Conservation (phyloP, 2,888 invertebrate genomes). For the Mongoloraphidia duomilia region DNA sequence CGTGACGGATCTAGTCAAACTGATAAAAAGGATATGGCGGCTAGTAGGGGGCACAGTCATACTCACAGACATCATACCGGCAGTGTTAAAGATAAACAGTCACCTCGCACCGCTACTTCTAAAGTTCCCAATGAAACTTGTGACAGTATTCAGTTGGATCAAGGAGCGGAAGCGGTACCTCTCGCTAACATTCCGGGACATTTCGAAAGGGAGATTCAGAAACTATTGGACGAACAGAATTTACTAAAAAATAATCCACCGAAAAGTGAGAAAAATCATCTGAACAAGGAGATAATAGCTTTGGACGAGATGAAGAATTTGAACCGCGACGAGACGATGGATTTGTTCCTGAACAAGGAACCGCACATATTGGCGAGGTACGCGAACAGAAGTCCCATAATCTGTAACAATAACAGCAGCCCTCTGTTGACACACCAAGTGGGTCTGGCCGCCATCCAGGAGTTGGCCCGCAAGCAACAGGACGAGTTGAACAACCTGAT, state of each 20-base stretch:
- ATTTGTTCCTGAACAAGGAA: slow-evolving; percentile 14
- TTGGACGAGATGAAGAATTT: slow-evolving; percentile 27
- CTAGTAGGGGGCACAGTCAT: slow-evolving; percentile 20
- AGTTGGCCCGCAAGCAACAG: slow-evolving; percentile 46
- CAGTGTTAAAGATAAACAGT: slow-evolving; percentile 29
- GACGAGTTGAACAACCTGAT: slow-evolving; percentile 30
- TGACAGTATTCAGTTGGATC: slow-evolving; percentile 29
- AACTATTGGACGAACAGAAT: slow-evolving; percentile 59
- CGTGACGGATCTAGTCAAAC: slow-evolving; percentile 51
- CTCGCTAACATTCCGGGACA: slow-evolving; percentile 34
- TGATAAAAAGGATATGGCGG: slow-evolving; percentile 43
- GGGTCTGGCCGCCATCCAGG: slow-evolving; percentile 63
- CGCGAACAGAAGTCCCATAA: slow-evolving; percentile 12
- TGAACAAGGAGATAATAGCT: slow-evolving; percentile 43
- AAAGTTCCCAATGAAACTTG: slow-evolving; percentile 40
- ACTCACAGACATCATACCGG: slow-evolving; percentile 33
- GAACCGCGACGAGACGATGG: slow-evolving; percentile 16
- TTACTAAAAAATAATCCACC: slow-evolving; percentile 44
- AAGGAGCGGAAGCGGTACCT: not conserved
- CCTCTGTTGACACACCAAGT: slow-evolving; percentile 44
- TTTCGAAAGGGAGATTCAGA: slow-evolving; percentile 67
- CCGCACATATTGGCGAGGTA: slow-evolving; percentile 19
- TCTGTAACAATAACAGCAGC: slow-evolving; percentile 41
- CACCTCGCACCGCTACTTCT: slow-evolving; percentile 27
- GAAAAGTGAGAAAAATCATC: slow-evolving; percentile 43